phyloP scores from a whole-genome alignment of 2,888 invertebrate species.

The Xestoiulus laeticollis region DNA sequence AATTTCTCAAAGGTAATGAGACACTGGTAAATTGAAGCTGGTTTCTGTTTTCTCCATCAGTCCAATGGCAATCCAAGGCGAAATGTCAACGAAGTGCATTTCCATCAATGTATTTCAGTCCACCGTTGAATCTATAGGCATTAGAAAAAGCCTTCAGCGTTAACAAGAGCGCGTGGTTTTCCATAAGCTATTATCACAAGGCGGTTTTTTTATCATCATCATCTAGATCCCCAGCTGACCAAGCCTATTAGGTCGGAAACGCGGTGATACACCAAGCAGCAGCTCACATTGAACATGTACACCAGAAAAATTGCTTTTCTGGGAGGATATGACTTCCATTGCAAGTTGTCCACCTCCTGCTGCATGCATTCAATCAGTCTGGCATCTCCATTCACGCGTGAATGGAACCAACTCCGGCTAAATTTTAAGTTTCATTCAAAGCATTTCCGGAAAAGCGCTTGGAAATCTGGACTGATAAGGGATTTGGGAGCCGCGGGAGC shows the following conservation, averaged over 20 bases:
- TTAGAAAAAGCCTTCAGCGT: background rate
- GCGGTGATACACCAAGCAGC: background rate
- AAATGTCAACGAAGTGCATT: background rate
- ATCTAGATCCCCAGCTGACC: background rate
- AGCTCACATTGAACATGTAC: background rate
- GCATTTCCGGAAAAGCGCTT: background rate
- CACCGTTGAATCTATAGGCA: background rate
- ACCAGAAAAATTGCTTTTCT: background rate
- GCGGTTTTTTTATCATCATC: background rate
- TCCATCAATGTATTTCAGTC: background rate
- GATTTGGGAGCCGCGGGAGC: background rate
- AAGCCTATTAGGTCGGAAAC: background rate
- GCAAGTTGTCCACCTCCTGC: conserved; percentile 1
- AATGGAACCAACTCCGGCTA: background rate
- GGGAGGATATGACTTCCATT: background rate
- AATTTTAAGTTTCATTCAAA: background rate
- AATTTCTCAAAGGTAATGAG: background rate
- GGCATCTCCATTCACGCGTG: background rate
- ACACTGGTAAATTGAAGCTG: background rate
- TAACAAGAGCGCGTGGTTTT: background rate
- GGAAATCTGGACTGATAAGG: background rate
- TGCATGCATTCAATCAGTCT: conserved; percentile 21
- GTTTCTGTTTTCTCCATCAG: background rate
- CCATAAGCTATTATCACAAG: background rate
- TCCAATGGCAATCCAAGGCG: too few species aligned